Base-by-base conservation (phyloP, 2,797 vertebrate genomes). In the Siniperca scherzeri region DNA sequence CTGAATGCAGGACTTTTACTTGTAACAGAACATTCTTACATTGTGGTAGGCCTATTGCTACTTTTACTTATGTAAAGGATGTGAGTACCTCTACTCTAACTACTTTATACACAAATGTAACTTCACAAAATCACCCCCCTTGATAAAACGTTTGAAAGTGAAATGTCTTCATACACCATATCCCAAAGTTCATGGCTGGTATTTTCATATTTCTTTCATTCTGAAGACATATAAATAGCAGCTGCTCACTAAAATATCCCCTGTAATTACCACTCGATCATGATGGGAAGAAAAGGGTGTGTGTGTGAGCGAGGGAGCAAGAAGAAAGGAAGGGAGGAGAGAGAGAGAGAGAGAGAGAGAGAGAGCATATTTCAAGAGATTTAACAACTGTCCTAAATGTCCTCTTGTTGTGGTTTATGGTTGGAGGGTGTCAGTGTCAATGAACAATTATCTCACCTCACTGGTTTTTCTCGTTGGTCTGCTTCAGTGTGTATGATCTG, bases 401-500 rank as follows among this genome's bases (percentile, higher is more conserved):
- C 30, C 3, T 30, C 30, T 30, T 30, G 30, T 30, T 30, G 30
- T 30, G 30, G 30, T 30, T 30, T 30, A 30, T 30, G 30, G 30
- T 30, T 30, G 30, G 30, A 30, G 3, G 30, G 30, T 30, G 79
- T 77, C 73, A 73, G 79, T 88, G 90, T 91, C 85, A 86, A 44
- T 40, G 61, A 80, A 78, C 83, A 94, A 82, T 92, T 83, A 93
- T 92, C 93, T 92, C 84, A 94, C 92, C 90, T 93, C 90, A 91
- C 96, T 94, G 84, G 96, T 95, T 86, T 95, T 94, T 95, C 96
- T 93, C 25, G 96, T 96, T 89, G 65, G 85, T 93, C 92, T 85
- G 88, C 95, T 93, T 94, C 42, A 86, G 87, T 77, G 76, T 57
- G 79, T 87, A 78, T 78, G 79, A 80, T 84, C 59, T 88, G 86